Conservation (phyloP, 2,888 invertebrate species). For the Andrena fulva region DNA sequence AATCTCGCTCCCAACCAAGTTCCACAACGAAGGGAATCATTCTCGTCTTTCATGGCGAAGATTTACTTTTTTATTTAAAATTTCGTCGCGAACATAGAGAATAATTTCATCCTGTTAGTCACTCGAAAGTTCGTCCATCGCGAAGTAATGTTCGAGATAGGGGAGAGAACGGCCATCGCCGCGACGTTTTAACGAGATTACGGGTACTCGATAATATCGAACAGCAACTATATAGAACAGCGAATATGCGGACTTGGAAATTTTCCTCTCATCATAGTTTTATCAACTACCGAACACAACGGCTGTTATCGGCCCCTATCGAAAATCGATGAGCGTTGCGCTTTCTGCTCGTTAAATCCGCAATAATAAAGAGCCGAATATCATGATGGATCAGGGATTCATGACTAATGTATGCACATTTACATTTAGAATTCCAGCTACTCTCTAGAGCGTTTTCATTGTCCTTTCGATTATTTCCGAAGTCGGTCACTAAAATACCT, state of each 20-base stretch:
- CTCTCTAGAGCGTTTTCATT: neutral
- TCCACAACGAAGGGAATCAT: neutral
- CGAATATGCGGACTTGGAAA: slow-evolving; percentile 36
- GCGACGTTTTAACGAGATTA: slow-evolving; percentile 5
- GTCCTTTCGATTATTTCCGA: neutral
- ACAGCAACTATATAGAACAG: slow-evolving; percentile 11
- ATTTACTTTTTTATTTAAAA: too few relatives aligned
- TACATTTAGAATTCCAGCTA: neutral
- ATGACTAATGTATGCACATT: neutral
- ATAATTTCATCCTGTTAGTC: too few relatives aligned
- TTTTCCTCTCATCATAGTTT: slow-evolving; percentile 49
- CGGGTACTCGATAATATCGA: slow-evolving; percentile 37
- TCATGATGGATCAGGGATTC: neutral
- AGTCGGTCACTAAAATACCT: neutral
- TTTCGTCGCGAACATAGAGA: too few relatives aligned
- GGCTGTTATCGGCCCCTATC: slow-evolving; percentile 41
- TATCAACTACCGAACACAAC: slow-evolving; percentile 36
- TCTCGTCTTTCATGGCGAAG: too few relatives aligned
- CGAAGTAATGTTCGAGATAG: neutral
- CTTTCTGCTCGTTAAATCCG: slow-evolving; percentile 47
- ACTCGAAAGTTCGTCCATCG: too few relatives aligned
- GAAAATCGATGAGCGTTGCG: slow-evolving; percentile 58
- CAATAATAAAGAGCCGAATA: slow-evolving; percentile 44
- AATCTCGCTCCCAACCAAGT: neutral
- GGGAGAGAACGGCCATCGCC: neutral